Percentiles rank a stretch among this genome's conserved stretches.
Evolutionary conservation across 2,113 vertebrate genomes (phyloP).

Genomic region (Manacus vitellinus): DNA sequence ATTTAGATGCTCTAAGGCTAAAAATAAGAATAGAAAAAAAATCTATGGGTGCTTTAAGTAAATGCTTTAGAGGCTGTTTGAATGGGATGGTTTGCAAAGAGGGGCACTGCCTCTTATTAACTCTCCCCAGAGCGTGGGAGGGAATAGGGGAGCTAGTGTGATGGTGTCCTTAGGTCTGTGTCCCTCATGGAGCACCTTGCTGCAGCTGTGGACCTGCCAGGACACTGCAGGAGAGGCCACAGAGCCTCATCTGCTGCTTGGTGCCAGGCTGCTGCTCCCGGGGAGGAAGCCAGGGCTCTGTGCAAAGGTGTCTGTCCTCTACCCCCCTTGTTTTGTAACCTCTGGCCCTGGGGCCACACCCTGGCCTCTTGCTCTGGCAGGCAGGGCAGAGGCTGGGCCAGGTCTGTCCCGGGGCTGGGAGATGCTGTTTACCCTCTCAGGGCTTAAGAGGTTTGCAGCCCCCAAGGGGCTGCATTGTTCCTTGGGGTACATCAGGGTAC

Average conservation of each 20-base stretch:
- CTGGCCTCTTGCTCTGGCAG: neutral
- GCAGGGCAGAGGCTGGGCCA: neutral
- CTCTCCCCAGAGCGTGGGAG: neutral
- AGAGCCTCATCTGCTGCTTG: neutral
- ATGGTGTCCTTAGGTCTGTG: neutral
- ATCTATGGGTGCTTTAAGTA: neutral
- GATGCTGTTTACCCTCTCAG: neutral
- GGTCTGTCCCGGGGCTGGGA: fast-evolving
- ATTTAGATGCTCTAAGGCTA: neutral
- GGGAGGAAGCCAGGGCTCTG: neutral
- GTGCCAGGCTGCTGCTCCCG: neutral
- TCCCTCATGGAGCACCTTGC: neutral
- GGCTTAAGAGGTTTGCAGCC: neutral
- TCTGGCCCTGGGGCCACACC: neutral
- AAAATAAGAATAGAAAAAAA: neutral
- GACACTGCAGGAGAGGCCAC: neutral
- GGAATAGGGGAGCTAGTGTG: fast-evolving
- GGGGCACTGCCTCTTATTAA: neutral
- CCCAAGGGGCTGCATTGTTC: neutral
- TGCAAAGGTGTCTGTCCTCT: neutral
- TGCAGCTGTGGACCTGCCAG: neutral
- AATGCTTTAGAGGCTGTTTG: neutral
- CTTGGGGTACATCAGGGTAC: neutral
- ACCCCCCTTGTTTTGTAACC: neutral
- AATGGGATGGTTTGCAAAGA: neutral